Conservation (phyloP, 2,113 vertebrate species). For the Phocoena phocoena region DNA sequence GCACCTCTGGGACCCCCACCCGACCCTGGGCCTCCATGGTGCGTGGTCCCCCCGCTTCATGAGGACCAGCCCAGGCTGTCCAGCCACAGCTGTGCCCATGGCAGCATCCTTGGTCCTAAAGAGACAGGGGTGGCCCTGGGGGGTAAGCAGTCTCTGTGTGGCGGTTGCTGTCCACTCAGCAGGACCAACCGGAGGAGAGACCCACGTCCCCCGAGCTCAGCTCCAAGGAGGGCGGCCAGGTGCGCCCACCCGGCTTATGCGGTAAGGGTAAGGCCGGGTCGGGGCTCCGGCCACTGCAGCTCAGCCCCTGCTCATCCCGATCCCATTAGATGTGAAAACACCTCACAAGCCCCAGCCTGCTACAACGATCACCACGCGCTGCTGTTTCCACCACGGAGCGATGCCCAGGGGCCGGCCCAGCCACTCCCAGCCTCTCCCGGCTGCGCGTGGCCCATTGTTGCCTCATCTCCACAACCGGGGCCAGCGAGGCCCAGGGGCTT, state of each 20-base stretch:
- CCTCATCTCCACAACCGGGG: neutral
- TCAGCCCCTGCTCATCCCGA: accelerated
- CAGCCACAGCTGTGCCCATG: accelerated
- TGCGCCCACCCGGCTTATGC: accelerated
- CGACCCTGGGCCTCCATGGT: accelerated
- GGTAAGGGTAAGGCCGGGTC: accelerated
- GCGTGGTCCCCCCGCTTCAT: no score
- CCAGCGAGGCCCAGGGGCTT: accelerated
- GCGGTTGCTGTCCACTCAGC: accelerated
- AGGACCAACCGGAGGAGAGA: neutral
- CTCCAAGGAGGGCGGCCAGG: accelerated
- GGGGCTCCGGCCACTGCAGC: neutral
- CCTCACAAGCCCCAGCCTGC: accelerated
- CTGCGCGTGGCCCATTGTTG: accelerated
- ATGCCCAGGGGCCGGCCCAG: accelerated
- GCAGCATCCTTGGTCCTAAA: accelerated
- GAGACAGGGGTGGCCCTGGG: neutral
- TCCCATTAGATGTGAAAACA: accelerated
- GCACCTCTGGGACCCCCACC: accelerated
- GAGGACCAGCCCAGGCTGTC: neutral
- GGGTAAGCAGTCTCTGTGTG: neutral
- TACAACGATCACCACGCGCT: accelerated
- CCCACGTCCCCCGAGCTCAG: accelerated
- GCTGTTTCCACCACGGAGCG: accelerated
- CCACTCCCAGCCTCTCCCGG: accelerated